Evolutionary conservation across 2,113 vertebrate species (phyloP), one percentile per base, ranked within the genome.

Genomic region (Triplophysa dalaica): DNA sequence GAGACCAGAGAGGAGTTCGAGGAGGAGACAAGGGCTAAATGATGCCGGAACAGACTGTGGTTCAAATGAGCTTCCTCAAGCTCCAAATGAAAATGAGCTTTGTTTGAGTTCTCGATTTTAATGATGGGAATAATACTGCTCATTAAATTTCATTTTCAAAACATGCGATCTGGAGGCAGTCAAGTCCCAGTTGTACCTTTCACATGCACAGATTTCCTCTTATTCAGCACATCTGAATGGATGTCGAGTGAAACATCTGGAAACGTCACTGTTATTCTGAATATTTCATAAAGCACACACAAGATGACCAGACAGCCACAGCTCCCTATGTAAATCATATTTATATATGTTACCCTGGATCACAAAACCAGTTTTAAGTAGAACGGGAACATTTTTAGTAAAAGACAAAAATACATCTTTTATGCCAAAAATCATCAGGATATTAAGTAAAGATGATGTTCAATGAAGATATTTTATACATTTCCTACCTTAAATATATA

Each of bases 61-160:
- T 50, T 33, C 58, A 80, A 58, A 80, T 70, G 67, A 77, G 75
- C 45, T 76, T 65, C 50, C 61, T 29, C 24, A 2, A 76, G 74
- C 45, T 77, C 74, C 74, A 77, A 77, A 77, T 77, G 61, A 52
- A 77, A 77, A 65, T 54, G 19, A 77, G 74, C 74, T 77, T 77
- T 65, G 62, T 77, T 54, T 77, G 21, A 63, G 73, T 22, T 29
- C 14, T 63, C 41, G 48, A 10, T 45, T 62, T 76, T 50, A 33
- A 62, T 77, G 75, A 54, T 38, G 45, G 62, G 24, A 45, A 77
- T 77, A 45, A 77, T 65, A 54, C 45, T 65, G 75, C 62, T 77
- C 62, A 66, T 77, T 66, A 77, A 52, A 77, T 54, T 65, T 65
- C 26, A 66, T 52, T 66, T 52, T n/a, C 52, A 24, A 77, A 52